Conservation (phyloP, 2,888 invertebrate species). For the Alloplasta piceator region DNA sequence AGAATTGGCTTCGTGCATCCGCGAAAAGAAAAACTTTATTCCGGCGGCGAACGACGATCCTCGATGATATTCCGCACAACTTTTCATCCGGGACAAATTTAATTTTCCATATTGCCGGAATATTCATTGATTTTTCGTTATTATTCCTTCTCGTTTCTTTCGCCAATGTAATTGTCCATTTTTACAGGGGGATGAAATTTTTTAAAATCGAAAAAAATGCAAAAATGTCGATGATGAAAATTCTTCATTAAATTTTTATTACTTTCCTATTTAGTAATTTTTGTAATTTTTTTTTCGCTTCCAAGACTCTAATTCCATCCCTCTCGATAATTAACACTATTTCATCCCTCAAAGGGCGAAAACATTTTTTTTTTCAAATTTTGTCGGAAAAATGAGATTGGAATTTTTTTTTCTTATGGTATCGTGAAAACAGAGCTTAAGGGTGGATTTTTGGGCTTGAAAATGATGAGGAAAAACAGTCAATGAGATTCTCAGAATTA, state of each 20-base stretch:
- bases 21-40: conserved; percentile 29
- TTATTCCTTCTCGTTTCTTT: conserved; percentile 4
- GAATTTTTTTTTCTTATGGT: too few relatives aligned
- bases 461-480: too few relatives aligned
- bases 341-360: too few relatives aligned
- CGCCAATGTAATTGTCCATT: conserved; percentile 47
- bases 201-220: not conserved
- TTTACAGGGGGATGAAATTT: conserved; percentile 1
- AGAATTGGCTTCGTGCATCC: conserved; percentile 68
- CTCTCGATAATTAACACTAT: too few relatives aligned
- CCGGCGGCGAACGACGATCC: conserved; percentile 3
- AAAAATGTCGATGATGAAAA: too few relatives aligned
- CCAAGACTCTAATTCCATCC: too few relatives aligned
- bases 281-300: not conserved
- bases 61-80: conserved; percentile 40
- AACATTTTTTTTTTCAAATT: not conserved
- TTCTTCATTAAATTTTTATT: too few relatives aligned
- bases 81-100: conserved; percentile 54
- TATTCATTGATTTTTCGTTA: conserved; percentile 45
- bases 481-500: too few relatives aligned
- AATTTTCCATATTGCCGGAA: conserved; percentile 62
- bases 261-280: not conserved
- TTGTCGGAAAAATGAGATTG: too few relatives aligned
- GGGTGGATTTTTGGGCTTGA: too few relatives aligned
- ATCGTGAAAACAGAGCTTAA: too few relatives aligned